Evolutionary conservation across 2,113 vertebrate genomes (phyloP), one percentile per base, ranked within the genome.

Genomic region (Cynoglossus semilaevis): DNA sequence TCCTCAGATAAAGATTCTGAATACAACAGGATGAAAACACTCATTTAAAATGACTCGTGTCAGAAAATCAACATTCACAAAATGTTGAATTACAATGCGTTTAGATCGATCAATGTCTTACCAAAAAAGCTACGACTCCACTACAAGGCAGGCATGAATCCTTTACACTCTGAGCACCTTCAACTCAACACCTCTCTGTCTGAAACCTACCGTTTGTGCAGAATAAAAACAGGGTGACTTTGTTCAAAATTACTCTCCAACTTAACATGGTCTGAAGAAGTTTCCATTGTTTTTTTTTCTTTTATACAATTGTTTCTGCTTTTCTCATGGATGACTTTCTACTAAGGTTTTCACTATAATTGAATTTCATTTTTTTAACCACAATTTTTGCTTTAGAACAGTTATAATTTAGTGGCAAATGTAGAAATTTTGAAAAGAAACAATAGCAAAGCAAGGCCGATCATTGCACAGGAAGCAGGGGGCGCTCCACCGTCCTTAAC

Each of bases 11-110:
- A 91, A 94, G 90, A 90, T 90, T 94, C 90, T 91, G 89, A 93
- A 91, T 91, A 93, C 94, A 93, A 88, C 86, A 82, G 65, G 92
- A 93, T 94, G 90, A 90, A 89, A 92, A 92, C 87, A 94, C 89
- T 93, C 92, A 94, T 90, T 93, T 88, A 87, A 92, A 94, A 95
- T 88, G 93, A 92, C 87, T 90, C 72, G 92, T 87, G 90, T 92
- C 94, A 92, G 94, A 91, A 88, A 88, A 90, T 92, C 95, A 97
- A 94, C 95, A 96, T 95, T 96, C 92, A 95, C 94, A 93, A 95
- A 95, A 95, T 92, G 96, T 89, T 93, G 95, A 96, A 89, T 90
- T 93, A 92, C 91, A 91, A 93, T 91, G 22, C 2, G 22, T 29
- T 29, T 84, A 77, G 91, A 93, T 93, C 92, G 90, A 92, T 29